phyloP scores from a whole-genome alignment of 1,140 invertebrate species.

The Diuraphis noxia region DNA sequence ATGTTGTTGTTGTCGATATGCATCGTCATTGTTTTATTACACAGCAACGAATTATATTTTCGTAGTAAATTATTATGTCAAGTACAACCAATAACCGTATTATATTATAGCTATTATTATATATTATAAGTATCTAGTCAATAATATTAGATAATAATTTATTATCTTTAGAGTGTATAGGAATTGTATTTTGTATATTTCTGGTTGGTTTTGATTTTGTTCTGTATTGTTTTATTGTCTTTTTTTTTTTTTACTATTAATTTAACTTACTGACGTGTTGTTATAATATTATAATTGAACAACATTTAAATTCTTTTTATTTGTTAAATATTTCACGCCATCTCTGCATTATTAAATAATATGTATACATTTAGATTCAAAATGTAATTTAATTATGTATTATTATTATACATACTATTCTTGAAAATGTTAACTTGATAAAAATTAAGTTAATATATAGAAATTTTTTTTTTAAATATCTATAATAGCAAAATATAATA shows the following conservation, averaged over 20 bases:
- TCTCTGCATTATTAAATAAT: not conserved
- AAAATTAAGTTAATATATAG: not conserved
- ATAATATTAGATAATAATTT: not conserved
- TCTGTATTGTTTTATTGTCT: too few relatives aligned
- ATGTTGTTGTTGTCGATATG: not conserved
- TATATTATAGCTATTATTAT: not conserved
- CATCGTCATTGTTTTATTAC: not conserved
- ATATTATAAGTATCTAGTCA: not conserved
- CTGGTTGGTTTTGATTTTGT: not conserved
- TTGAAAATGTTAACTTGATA: not conserved
- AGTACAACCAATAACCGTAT: not conserved
- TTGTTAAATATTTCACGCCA: not conserved
- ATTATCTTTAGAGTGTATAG: not conserved
- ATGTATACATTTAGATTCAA: not conserved
- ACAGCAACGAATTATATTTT: not conserved
- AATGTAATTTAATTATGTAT: not conserved
- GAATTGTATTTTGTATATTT: not conserved
- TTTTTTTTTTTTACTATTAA: not conserved
- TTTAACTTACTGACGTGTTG: too few relatives aligned
- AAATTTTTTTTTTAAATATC: too few relatives aligned
- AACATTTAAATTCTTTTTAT: not conserved
- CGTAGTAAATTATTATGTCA: not conserved
- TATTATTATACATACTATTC: not conserved
- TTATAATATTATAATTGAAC: not conserved
- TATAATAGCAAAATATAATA: not conserved